Percentiles rank a stretch among this genome's conserved stretches.
Conservation (phyloP, 2,888 invertebrate species). For the Patella caerulea region DNA sequence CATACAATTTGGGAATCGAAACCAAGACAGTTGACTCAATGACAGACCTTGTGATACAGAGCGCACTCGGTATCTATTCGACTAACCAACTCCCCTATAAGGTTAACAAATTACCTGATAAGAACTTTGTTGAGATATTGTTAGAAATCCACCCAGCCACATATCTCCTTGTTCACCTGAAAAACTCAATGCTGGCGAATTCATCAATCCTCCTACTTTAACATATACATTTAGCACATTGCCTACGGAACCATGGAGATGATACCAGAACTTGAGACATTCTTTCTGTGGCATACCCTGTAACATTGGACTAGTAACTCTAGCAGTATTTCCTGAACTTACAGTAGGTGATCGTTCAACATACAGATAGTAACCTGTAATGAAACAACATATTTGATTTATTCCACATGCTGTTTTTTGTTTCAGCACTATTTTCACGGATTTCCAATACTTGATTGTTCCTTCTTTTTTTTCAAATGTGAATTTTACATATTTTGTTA, state of each 20-base stretch:
- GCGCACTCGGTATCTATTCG: no score
- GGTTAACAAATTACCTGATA: not conserved
- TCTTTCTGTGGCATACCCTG: slow-evolving; percentile 28
- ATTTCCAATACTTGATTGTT: no score
- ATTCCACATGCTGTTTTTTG: no score
- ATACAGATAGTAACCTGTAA: slow-evolving; percentile 59
- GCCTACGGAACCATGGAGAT: slow-evolving; percentile 60
- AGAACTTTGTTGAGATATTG: slow-evolving; percentile 28
- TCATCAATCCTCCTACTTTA: slow-evolving; percentile 31
- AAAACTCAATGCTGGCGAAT: slow-evolving; percentile 19
- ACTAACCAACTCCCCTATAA: no score
- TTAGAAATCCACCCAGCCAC: slow-evolving; percentile 54
- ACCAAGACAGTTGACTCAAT: no score
- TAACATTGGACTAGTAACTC: slow-evolving; percentile 43
- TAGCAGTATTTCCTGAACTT: slow-evolving; percentile 75
- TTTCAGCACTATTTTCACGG: no score
- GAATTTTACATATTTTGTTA: no score
- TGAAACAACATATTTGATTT: not conserved
- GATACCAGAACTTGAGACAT: slow-evolving; percentile 68
- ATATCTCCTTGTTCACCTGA: slow-evolving; percentile 54
- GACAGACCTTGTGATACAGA: no score
- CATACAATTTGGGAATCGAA: no score
- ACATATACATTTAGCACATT: slow-evolving; percentile 59
- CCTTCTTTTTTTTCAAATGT: no score
- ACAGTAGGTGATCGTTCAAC: slow-evolving; percentile 73